These are phyloP conservation scores for Emesis furor DNA, from an alignment of 2,888 invertebrate species.

Conservation along the genomic window DNA sequence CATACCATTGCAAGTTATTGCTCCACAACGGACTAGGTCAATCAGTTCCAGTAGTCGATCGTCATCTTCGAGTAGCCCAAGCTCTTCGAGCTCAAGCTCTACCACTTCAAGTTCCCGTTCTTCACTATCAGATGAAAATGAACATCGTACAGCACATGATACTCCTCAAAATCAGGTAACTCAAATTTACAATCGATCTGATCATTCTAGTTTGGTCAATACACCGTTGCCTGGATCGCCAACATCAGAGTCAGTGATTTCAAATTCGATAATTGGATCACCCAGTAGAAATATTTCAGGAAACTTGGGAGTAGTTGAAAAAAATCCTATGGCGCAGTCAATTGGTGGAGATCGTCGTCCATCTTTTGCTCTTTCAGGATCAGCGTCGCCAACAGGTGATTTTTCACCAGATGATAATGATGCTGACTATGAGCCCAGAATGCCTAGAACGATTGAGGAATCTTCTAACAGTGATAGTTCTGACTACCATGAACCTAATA, in stretches of 20 bases:
- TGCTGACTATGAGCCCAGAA: neutral
- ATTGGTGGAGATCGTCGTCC: neutral
- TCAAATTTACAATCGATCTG: too few relatives aligned
- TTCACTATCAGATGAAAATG: neutral
- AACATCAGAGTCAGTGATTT: too few relatives aligned
- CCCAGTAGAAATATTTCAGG: too few relatives aligned
- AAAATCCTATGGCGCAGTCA: neutral
- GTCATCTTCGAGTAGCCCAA: constrained; percentile 18
- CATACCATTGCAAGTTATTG: neutral
- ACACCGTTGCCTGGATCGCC: too few relatives aligned
- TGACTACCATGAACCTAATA: neutral
- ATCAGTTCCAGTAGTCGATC: neutral
- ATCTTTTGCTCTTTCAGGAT: neutral
- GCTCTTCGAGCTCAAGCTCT: neutral
- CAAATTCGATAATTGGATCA: too few relatives aligned
- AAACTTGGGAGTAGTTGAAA: neutral
- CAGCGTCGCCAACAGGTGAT: neutral
- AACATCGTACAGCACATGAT: too few relatives aligned
- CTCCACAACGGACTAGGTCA: neutral
- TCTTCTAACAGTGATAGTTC: too few relatives aligned
- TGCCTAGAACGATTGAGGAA: too few relatives aligned
- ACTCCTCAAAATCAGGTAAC: too few relatives aligned
- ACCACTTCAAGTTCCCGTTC: constrained; percentile 21
- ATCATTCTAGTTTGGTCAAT: too few relatives aligned
- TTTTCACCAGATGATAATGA: neutral